phyloP scores from a whole-genome alignment of 2,113 vertebrate species.

The Syngnathus scovelli region DNA sequence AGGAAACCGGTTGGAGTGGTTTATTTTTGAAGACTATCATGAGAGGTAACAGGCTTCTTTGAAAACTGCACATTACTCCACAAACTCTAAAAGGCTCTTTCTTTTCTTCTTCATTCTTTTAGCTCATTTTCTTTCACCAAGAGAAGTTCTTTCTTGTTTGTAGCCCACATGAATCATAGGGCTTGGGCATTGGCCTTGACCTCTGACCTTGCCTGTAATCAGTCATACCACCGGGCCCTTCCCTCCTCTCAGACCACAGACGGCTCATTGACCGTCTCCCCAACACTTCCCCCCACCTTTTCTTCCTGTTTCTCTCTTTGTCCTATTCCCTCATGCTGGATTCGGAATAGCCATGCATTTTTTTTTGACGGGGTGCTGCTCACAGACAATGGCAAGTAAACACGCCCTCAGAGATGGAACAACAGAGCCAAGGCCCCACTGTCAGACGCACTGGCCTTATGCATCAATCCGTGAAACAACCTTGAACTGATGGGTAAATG shows the following conservation, averaged over 20 bases:
- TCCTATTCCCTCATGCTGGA: slow-evolving; percentile 31
- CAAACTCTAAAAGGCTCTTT: slow-evolving; percentile 32
- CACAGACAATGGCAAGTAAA: slow-evolving; percentile 53
- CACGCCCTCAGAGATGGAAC: slow-evolving; percentile 59
- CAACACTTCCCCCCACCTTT: slow-evolving; percentile 31
- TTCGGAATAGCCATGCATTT: slow-evolving; percentile 50
- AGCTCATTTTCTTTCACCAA: slow-evolving; percentile 34
- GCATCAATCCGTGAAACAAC: slow-evolving; percentile 62
- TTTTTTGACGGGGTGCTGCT: slow-evolving; percentile 42
- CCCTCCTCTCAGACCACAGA: slow-evolving; percentile 62
- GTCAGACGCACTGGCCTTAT: slow-evolving; percentile 51
- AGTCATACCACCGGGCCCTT: slow-evolving; percentile 76
- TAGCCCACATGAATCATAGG: slow-evolving; percentile 56
- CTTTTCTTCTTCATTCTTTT: slow-evolving; percentile 17
- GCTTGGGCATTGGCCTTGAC: slow-evolving; percentile 70
- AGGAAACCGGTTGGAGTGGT: slow-evolving; percentile 7
- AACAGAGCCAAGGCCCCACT: slow-evolving; percentile 52
- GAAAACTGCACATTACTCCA: slow-evolving; percentile 39
- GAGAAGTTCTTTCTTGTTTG: slow-evolving; percentile 43
- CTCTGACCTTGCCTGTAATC: slow-evolving; percentile 74
- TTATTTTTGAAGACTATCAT: slow-evolving; percentile 38
- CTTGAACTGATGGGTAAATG: slow-evolving; percentile 64
- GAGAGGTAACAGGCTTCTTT: slow-evolving; percentile 30
- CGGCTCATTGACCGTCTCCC: slow-evolving; percentile 54
- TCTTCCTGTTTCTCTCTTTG: slow-evolving; percentile 46